Evolutionary conservation across 2,888 invertebrate species (phyloP), one percentile per base, ranked within the genome.

Genomic region (Ophioninae sp.): DNA sequence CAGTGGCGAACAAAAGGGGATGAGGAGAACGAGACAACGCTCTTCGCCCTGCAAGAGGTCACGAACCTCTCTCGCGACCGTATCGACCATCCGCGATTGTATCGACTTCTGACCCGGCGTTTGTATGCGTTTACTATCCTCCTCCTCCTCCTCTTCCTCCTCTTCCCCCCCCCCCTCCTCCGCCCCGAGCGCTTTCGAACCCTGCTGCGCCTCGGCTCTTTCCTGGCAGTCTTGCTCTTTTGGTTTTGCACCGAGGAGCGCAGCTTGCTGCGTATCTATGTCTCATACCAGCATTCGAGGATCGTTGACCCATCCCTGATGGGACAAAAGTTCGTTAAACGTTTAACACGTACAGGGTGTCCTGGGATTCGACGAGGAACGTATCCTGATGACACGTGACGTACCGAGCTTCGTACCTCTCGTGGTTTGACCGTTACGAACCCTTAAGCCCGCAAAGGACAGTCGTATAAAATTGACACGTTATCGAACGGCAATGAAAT

Each of bases 1-100:
- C 20, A 5, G 10, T 59, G 10, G 41, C 7, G 41, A 20, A 67
- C 7, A 7, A 23, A 68, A 68, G 39, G 39, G 21, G 50, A 68
- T 30, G n/a, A 57, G 30, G 57, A 69, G 72, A 44, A 73, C 41
- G 21, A 61, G 61, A 61, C 39, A 20, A 65, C 37, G 37, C 39
- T 23, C 39, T 39, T 73, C 23, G 61, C 61, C 57, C 57, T 37
- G 37, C 17, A 56, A 50, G 78, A 78, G 78, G 78, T 78, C 68
- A 73, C 81, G 73, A 70, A 82, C 81, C 81, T 78, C 62, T n/a
- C 21, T 23, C 68, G 44, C 21, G 73, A 68, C 64, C 64, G 62
- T 74, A 64, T 73, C 78, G 82, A 62, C 82, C 67, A 74, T 78
- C 64, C 64, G 74, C 82, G 82, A 82, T 82, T 78, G 78, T 78